These are phyloP conservation scores for Fragum whitleyi DNA, from an alignment of 2,888 invertebrate species.

Conservation along the genomic window DNA sequence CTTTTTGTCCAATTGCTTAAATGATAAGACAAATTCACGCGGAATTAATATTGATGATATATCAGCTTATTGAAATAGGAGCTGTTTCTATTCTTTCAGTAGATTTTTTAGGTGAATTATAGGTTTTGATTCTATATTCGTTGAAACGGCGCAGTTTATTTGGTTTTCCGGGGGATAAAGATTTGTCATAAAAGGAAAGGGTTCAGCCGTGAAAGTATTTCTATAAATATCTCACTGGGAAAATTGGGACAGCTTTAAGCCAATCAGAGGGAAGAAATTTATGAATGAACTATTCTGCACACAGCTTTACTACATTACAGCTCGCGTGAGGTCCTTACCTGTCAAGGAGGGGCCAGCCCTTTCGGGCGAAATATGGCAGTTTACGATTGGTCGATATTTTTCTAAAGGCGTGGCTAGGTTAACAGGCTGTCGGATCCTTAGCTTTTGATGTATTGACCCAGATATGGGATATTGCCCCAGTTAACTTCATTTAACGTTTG, in stretches of 20 bases:
- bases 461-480: background rate
- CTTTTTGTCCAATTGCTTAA: too few species aligned
- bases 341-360: conserved; percentile 16
- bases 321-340: background rate
- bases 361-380: background rate
- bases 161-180: too few species aligned
- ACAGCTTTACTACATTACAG: background rate
- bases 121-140: too few species aligned
- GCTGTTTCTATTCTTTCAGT: too few species aligned
- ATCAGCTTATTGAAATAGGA: too few species aligned
- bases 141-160: too few species aligned
- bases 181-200: background rate
- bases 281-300: conserved; percentile 1
- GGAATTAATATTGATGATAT: too few species aligned
- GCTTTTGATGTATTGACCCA: background rate
- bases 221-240: background rate
- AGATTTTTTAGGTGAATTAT: too few species aligned
- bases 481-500: background rate
- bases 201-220: background rate
- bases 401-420: background rate
- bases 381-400: background rate
- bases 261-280: conserved; percentile 18
- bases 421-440: conserved; percentile 1
- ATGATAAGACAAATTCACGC: too few species aligned
- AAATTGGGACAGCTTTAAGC: background rate